Base-by-base conservation (phyloP, 2,797 vertebrate species). In the Aplochiton taeniatus region DNA sequence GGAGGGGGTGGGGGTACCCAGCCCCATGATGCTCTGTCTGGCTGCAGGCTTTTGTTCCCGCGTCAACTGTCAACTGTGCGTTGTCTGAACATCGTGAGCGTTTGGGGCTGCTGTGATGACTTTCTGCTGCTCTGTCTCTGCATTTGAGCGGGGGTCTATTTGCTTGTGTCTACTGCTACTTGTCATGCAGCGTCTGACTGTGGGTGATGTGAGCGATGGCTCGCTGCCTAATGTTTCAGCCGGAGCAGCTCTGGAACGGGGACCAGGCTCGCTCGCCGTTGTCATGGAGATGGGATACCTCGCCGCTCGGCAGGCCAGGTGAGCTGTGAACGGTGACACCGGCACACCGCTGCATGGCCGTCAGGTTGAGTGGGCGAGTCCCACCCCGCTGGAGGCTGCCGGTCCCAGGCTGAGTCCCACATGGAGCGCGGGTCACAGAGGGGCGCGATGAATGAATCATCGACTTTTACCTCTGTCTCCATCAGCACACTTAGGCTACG, bases 241-340 rank as follows among this genome's bases (percentile, higher is more conserved):
- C 70, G 75, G 45, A 49, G 68, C 68, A 75, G 68, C 73, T 79
- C 70, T 10, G 46, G n/a, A 69, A 74, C 78, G 80, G 65, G 68
- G 31, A 31, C 31, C 31, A 6, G 31, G 31, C 31, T 31, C 31
- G 68, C 17, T 10, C 65, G 47, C 63, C 57, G 83, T 86, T 89
- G 84, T 87, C 85, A 89, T 84, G 80, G 84, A 77, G 73, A 86
- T 74, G 64, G 76, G 65, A 70, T 76, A 58, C 60, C 73, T 59
- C 72, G 71, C 74, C 63, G 8, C 73, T 67, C 58, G 46, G 76
- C 65, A 61, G 68, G 78, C 69, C 66, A 67, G 58, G 63, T 62
- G 68, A 73, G 66, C 44, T 31, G 70, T 73, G 70, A 78, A 83
- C 69, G 56, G 11, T 10, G 16, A 42, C 14, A 11, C 45, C 42